phyloP scores from a whole-genome alignment of 2,888 invertebrate genomes.

The Platycnemis pennipes region DNA sequence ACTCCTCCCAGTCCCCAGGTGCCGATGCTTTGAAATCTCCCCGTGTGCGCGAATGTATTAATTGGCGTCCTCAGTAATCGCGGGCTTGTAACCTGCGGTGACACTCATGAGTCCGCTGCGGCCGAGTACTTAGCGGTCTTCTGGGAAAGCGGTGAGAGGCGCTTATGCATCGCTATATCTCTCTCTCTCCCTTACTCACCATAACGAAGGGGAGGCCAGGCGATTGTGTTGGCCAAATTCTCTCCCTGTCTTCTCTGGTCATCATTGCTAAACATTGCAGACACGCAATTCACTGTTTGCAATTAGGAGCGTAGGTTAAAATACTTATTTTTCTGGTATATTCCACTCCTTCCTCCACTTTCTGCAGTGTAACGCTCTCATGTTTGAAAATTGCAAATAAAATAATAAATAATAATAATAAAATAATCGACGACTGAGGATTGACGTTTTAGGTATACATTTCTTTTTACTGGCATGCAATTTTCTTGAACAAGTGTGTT shows the following conservation, averaged over 20 bases:
- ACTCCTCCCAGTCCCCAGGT: conserved; percentile 1
- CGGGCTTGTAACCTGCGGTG: conserved; percentile 53
- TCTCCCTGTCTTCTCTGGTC: neutral
- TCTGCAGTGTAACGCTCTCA: too few species aligned
- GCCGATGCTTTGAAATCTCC: conserved; percentile 21
- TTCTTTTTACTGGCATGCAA: too few species aligned
- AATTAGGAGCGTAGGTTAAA: too few species aligned
- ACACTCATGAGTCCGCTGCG: conserved; percentile 56
- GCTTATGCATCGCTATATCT: neutral
- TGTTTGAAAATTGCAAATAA: too few species aligned
- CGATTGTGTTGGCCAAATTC: neutral
- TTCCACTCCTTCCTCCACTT: too few species aligned
- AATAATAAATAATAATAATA: too few species aligned
- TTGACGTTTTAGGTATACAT: too few species aligned
- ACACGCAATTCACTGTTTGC: neutral
- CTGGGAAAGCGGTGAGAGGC: neutral
- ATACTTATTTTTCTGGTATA: too few species aligned
- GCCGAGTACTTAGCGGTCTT: conserved; percentile 59
- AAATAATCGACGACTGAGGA: too few species aligned
- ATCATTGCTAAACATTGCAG: neutral
- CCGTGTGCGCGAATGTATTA: conserved; percentile 20
- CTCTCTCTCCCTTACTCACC: neutral
- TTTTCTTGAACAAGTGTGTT: too few species aligned
- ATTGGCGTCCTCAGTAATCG: conserved; percentile 50
- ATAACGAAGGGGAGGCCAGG: neutral